Evolutionary conservation across 2,888 invertebrate genomes (phyloP), one percentile per base, ranked within the genome.

Genomic region (Eustalomyia histrio): DNA sequence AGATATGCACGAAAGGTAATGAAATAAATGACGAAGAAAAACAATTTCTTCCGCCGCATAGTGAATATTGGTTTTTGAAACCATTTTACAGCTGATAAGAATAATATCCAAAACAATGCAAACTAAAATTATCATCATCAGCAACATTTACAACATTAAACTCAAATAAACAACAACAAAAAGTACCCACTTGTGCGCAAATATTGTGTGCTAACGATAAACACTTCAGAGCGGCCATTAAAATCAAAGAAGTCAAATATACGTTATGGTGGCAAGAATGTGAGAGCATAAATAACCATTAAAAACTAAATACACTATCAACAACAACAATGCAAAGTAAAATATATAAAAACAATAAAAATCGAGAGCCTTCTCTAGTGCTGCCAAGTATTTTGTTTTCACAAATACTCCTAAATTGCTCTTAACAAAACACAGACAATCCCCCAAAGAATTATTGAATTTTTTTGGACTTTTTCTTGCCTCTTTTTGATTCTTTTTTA

Each of bases 191-290:
- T 82, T 74, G 76, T 76, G 80, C 83, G 86, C 88, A 87, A 89
- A 88, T 86, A 89, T 88, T 87, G 88, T 88, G 86, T 88, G 88
- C 87, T 86, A 87, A 88, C 89, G 85, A 89, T 89, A 89, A 89
- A 90, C 89, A 89, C 90, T 89, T 89, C 89, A 89, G 87, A 89
- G 89, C 90, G 89, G 89, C 89, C 90, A 89, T 89, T 89, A 89
- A 89, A 89, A 89, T 89, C 88, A 64, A 81, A 63, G 83, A 83
- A 80, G 80, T 82, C 74, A 83, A 83, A 76, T 80, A 76, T 79
- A 76, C 78, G 58, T 80, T 80, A 75, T 76, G 74, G 79, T 74
- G 79, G 73, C 76, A 61, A 76, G 79, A 73, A 67, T 65, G 65
- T 63, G 75, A 82, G 82, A 83, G 78, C 68, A 79, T 81, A 79